phyloP scores from a whole-genome alignment of 2,888 invertebrate genomes.

The Standfussiana lucernea region DNA sequence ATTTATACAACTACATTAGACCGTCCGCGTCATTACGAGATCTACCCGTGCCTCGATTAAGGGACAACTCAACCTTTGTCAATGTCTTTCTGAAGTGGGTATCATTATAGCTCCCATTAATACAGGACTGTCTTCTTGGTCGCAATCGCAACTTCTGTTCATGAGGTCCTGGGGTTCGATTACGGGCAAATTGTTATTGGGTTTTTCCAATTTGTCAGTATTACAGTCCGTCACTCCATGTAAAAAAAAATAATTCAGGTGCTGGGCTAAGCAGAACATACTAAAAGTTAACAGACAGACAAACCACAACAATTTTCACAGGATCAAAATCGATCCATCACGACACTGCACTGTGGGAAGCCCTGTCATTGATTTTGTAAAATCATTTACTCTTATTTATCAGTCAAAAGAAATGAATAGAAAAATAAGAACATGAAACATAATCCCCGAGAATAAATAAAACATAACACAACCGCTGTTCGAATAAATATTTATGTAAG shows the following conservation, averaged over 20 bases:
- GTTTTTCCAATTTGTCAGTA: not conserved
- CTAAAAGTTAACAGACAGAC: not conserved
- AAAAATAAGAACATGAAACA: constrained; percentile 14
- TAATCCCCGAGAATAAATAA: constrained; percentile 35
- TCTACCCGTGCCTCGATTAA: constrained; percentile 8
- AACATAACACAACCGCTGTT: constrained; percentile 37
- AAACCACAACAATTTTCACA: not conserved
- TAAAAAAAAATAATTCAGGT: not conserved
- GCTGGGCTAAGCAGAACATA: not conserved
- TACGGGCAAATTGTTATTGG: not conserved
- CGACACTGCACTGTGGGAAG: not conserved
- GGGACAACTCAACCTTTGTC: constrained; percentile 50
- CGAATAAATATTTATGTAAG: constrained; percentile 39
- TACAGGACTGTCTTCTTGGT: not conserved
- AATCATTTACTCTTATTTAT: not conserved
- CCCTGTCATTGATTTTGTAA: not conserved
- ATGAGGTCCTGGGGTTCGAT: not conserved
- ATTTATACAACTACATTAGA: constrained; percentile 40
- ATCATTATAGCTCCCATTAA: constrained; percentile 34
- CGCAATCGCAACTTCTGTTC: not conserved
- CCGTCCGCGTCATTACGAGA: constrained; percentile 15
- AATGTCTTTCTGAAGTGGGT: constrained; percentile 35
- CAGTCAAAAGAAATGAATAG: constrained; percentile 1
- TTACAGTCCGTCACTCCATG: too few relatives aligned
- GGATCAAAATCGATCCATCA: not conserved